phyloP scores from a whole-genome alignment of 2,888 invertebrate species.

The Apocheima hispidaria region DNA sequence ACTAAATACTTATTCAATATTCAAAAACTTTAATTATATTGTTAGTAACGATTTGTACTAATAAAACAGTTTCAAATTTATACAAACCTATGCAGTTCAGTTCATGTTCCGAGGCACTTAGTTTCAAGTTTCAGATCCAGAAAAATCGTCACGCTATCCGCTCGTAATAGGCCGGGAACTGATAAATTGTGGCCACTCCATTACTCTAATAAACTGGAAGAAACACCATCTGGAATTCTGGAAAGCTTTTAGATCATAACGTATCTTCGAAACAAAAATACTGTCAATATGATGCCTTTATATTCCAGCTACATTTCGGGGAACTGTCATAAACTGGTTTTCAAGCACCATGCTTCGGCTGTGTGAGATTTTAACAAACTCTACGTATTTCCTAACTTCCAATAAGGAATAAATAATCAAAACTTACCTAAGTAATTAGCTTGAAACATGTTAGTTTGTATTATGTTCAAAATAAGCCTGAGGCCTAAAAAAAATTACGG shows the following conservation, averaged over 20 bases:
- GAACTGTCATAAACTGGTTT: no score
- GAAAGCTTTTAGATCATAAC: neutral
- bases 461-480: no score
- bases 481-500: no score
- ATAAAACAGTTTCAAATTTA: neutral
- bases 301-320: no score
- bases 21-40: neutral
- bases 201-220: conserved; percentile 21
- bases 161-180: conserved; percentile 47
- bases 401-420: no score
- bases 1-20: no score
- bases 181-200: conserved; percentile 26
- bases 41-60: neutral
- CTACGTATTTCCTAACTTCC: no score
- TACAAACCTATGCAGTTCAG: neutral
- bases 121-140: conserved; percentile 45
- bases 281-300: no score
- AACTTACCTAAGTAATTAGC: no score
- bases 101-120: conserved; percentile 17
- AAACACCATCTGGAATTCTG: neutral
- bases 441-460: no score
- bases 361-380: no score
- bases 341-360: no score
- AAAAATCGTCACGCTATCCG: conserved; percentile 50
- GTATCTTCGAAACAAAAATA: neutral